Conservation (phyloP, 2,797 vertebrate species). For the Neosalanx taihuensis region DNA sequence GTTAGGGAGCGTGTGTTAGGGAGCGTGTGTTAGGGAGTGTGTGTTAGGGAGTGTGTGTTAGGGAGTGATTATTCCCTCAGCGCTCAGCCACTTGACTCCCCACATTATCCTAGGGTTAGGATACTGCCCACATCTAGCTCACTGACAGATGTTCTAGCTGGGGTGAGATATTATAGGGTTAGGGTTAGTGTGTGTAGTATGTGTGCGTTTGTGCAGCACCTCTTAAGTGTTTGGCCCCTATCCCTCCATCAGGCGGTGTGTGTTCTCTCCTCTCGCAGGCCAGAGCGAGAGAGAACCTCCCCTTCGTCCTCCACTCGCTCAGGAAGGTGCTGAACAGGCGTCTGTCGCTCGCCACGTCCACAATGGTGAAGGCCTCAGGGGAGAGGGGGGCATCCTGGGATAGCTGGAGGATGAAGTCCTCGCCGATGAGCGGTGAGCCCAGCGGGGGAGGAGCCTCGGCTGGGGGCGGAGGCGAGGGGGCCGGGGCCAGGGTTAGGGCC, state of each 20-base stretch:
- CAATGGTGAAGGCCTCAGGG: constrained; percentile 81
- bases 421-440: constrained; percentile 54
- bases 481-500: too few species aligned
- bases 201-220: constrained; percentile 63
- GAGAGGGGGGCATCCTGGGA: constrained; percentile 73
- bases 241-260: constrained; percentile 59
- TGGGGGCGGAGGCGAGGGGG: not conserved
- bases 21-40: too few species aligned
- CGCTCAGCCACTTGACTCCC: too few species aligned
- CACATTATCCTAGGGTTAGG: too few species aligned
- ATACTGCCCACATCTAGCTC: too few species aligned
- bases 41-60: too few species aligned
- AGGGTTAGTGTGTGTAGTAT: not conserved
- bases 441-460: constrained; percentile 27
- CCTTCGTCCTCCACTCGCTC: constrained; percentile 85
- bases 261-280: constrained; percentile 80
- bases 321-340: constrained; percentile 87
- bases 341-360: constrained; percentile 89
- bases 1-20: too few species aligned
- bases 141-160: too few species aligned
- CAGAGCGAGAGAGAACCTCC: constrained; percentile 82
- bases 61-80: too few species aligned
- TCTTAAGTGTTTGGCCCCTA: constrained; percentile 81
- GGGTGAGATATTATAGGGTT: not conserved
- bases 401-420: constrained; percentile 76